Conservation (phyloP, 2,113 vertebrate species). For the Geococcyx californianus region DNA sequence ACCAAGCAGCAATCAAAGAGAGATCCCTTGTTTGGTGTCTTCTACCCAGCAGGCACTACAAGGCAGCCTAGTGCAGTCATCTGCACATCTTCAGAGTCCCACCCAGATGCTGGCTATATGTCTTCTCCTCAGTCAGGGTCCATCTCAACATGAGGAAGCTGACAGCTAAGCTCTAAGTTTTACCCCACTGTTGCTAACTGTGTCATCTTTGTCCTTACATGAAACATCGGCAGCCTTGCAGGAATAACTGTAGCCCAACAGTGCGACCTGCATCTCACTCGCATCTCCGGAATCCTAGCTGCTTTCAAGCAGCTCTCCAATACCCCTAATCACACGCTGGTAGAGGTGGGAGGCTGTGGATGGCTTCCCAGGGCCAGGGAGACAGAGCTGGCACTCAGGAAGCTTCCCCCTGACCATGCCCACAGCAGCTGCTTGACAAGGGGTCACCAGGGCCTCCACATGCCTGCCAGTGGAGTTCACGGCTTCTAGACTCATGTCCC, state of each 20-base stretch:
- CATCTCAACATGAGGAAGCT: not conserved
- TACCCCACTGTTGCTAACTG: not conserved
- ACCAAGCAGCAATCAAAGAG: not conserved
- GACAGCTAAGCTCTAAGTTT: not conserved
- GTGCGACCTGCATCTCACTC: not conserved
- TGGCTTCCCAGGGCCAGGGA: not conserved
- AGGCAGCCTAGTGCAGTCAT: not conserved
- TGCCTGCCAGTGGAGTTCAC: not conserved
- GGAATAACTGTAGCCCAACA: not conserved
- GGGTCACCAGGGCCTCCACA: not conserved
- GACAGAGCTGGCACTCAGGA: not conserved
- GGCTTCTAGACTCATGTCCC: not conserved
- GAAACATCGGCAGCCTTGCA: not conserved
- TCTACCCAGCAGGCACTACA: not conserved
- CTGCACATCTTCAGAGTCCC: not conserved
- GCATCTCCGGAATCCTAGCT: not conserved
- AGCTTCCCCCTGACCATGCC: not conserved
- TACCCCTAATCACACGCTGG: fast-evolving
- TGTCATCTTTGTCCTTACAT: not conserved
- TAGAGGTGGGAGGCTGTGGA: not conserved
- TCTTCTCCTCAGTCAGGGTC: not conserved
- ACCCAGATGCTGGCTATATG: not conserved
- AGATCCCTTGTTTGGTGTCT: not conserved
- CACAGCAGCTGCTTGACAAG: not conserved
- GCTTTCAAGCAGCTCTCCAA: not conserved